Evolutionary conservation across 2,113 vertebrate species (phyloP).

Genomic region (Saguinus midas): DNA sequence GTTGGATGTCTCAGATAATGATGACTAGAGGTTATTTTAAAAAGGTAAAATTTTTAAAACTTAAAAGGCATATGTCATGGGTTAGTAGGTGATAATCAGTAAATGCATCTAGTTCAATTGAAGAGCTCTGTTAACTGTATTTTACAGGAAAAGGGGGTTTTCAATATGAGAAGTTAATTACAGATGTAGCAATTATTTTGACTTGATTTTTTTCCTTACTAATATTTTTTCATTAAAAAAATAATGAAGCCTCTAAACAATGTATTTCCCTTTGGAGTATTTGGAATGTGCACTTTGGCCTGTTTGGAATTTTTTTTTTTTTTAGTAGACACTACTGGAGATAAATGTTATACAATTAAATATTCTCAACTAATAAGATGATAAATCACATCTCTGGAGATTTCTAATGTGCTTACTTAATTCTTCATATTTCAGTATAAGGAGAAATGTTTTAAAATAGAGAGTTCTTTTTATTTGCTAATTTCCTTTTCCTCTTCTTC

Average conservation of each 20-base stretch:
- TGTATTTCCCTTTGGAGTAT: slow-evolving; percentile 37
- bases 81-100: not conserved
- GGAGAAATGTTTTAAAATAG: slow-evolving; percentile 50
- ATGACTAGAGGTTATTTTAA: slow-evolving; percentile 6
- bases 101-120: not conserved
- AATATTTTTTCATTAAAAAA: slow-evolving; percentile 58
- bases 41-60: not conserved
- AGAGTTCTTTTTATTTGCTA: slow-evolving; percentile 43
- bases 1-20: not conserved
- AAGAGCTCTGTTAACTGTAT: not conserved
- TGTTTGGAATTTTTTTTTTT: slow-evolving; percentile 28
- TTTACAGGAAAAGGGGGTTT: not conserved
- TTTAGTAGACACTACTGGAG: slow-evolving; percentile 32
- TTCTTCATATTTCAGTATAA: slow-evolving; percentile 37
- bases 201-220: slow-evolving; percentile 21
- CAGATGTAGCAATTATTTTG: slow-evolving; percentile 43
- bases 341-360: slow-evolving; percentile 66
- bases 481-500: slow-evolving; percentile 27
- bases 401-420: slow-evolving; percentile 42
- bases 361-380: slow-evolving; percentile 64
- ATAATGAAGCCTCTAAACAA: slow-evolving; percentile 17
- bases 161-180: slow-evolving; percentile 47
- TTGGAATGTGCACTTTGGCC: slow-evolving; percentile 55
- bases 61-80: not conserved
- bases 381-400: slow-evolving; percentile 63